These are phyloP conservation scores for Gymnocypris eckloni DNA, from an alignment of 2,797 vertebrate genomes.

Conservation along the genomic window DNA sequence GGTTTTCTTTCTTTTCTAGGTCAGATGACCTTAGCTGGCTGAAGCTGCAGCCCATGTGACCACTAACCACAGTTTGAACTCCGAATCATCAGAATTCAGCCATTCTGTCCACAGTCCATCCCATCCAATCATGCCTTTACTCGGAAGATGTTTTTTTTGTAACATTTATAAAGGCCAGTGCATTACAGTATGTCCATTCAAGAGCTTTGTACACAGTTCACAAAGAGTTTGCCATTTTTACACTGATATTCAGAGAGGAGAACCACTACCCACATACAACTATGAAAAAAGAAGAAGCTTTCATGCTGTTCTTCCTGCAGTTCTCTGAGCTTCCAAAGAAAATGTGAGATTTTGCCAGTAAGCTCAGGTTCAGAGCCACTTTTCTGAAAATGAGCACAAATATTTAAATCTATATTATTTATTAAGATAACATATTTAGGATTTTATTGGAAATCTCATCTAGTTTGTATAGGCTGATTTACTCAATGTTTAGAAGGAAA, in stretches of 20 bases:
- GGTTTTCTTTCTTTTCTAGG: conserved; percentile 59
- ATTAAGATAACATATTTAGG: background rate
- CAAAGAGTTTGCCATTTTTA: conserved; percentile 26
- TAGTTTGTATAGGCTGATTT: conserved; percentile 8
- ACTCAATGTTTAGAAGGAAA: conserved; percentile 2
- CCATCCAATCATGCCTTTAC: conserved; percentile 33
- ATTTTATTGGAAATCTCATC: background rate
- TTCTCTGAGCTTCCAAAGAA: conserved; percentile 1
- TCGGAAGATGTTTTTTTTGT: conserved; percentile 28
- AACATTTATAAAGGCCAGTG: conserved; percentile 14
- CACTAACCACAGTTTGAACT: conserved; percentile 35
- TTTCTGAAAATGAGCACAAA: background rate
- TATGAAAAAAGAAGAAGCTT: background rate
- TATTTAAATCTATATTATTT: background rate
- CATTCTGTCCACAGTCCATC: conserved; percentile 35
- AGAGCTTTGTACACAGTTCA: conserved; percentile 25
- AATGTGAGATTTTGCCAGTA: background rate
- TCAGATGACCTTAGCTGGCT: conserved; percentile 76
- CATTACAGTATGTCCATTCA: conserved; percentile 19
- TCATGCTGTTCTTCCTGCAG: conserved; percentile 5
- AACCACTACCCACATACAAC: background rate
- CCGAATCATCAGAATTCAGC: conserved; percentile 33
- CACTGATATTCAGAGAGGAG: conserved; percentile 9
- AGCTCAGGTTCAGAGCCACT: background rate
- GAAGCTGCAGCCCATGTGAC: conserved; percentile 62